These are phyloP conservation scores for Channa argus DNA, from an alignment of 2,113 vertebrate genomes.

Conservation along the genomic window DNA sequence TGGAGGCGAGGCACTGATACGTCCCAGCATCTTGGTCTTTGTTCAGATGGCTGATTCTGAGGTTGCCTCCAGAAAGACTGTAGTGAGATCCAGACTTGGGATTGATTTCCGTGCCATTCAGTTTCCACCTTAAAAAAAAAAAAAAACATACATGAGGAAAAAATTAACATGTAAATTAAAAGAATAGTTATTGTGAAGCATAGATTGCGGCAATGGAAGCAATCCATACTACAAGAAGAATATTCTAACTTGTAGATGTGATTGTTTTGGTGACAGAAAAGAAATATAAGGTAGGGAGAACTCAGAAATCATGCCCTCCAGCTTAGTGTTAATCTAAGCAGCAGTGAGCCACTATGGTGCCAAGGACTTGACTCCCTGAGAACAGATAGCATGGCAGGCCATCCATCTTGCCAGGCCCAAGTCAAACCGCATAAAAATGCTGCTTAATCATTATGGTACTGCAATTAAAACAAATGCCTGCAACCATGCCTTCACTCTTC, in stretches of 20 bases:
- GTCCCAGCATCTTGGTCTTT: slow-evolving; percentile 91
- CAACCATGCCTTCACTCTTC: slow-evolving; percentile 56
- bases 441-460: slow-evolving; percentile 76
- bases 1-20: slow-evolving; percentile 96
- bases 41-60: slow-evolving; percentile 93
- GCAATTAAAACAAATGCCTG: slow-evolving; percentile 82
- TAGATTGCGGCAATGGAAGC: slow-evolving; percentile 4
- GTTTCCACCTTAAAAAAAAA: slow-evolving; percentile 89
- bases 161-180: slow-evolving; percentile 25
- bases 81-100: slow-evolving; percentile 90
- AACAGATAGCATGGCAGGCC: slow-evolving; percentile 72
- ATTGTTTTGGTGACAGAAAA: slow-evolving; percentile 35
- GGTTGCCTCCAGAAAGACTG: slow-evolving; percentile 91
- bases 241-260: slow-evolving; percentile 24
- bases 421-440: slow-evolving; percentile 77
- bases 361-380: slow-evolving; percentile 61
- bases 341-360: slow-evolving; percentile 61
- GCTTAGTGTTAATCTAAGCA: slow-evolving; percentile 68
- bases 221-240: slow-evolving; percentile 6
- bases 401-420: slow-evolving; percentile 78
- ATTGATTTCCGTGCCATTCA: slow-evolving; percentile 91
- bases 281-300: slow-evolving; percentile 34
- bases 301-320: slow-evolving; percentile 47
- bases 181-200: slow-evolving; percentile 21
- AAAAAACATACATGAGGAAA: neutral